Evolutionary conservation across 53 echinoderm and acorn worm species (phyloP).

Genomic region (Arbacia lixula): DNA sequence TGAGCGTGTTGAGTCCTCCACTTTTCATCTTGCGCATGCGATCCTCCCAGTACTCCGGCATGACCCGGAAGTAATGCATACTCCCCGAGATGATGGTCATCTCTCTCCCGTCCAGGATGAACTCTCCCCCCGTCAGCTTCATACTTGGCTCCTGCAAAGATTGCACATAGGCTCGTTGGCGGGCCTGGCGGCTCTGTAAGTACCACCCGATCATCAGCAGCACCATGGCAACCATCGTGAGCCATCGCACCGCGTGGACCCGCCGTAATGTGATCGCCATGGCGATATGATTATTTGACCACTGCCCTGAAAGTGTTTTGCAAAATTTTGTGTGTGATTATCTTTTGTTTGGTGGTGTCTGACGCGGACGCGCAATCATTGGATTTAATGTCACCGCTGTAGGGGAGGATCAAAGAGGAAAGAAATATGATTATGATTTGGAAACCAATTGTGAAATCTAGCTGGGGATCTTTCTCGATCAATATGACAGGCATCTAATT

Average conservation of each 20-base stretch:
- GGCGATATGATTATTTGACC: no score
- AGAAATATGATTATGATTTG: no score
- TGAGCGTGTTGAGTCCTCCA: constrained; percentile 91
- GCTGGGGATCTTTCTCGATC: no score
- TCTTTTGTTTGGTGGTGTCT: no score
- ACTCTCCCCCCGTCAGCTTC: constrained; percentile 69
- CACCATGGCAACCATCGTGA: constrained; percentile 47
- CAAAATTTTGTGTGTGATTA: no score
- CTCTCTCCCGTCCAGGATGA: constrained; percentile 79
- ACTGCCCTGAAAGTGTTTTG: no score
- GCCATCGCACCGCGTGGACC: constrained; percentile 85
- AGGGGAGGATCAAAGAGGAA: no score
- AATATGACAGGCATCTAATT: no score
- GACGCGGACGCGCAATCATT: no score
- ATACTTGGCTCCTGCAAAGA: constrained; percentile 61
- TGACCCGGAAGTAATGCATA: constrained; percentile 91
- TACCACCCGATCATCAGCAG: constrained; percentile 63
- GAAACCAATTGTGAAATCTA: no score
- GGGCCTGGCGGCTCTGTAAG: constrained; percentile 54
- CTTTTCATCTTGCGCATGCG: constrained; percentile 91
- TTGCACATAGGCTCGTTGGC: constrained; percentile 17
- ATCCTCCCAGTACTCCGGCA: constrained; percentile 95
- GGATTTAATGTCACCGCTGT: no score
- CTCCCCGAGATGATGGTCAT: constrained; percentile 81
- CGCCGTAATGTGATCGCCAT: constrained; percentile 74